Base-by-base conservation (phyloP, 92 coral and sea anemone genomes). In the Heliopora coerulea region DNA sequence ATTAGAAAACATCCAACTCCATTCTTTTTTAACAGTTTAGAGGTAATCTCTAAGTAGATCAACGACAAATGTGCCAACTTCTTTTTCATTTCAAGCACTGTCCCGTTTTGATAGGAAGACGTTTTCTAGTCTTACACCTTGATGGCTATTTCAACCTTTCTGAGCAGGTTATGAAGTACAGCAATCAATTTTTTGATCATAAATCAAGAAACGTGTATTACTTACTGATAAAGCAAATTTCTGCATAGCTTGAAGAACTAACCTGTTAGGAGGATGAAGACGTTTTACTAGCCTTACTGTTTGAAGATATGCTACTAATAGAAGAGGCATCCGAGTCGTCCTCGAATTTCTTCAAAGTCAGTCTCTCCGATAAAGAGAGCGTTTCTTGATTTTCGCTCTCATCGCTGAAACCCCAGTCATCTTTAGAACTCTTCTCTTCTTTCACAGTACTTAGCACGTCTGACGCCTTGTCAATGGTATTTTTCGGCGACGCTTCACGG, bases 341-440 rank as follows among this genome's bases (percentile, higher is more conserved):
- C 26, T 79, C 80, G 1, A 72, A 65, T 25, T 89, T 83, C 84
- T 86, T 80, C 34, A 68, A 34, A 0, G 88, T 88, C 66, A 89
- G 62, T 28, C 96, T 80, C 10, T 86, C 91, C 8, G 87, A 75
- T 54, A 89, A 64, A 1, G 96, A 78, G 61, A 85, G 40, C 82
- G 49, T 49, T 23, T 73, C 66, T 14, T 83, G 83, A 6, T 73
- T 74, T 24, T 80, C 96, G 35, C 58, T 33, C 1, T 86, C 85
- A 3, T 60, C 89, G 2, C 74, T 85, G 49, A 82, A 89, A n/a
- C 58, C 66, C 56, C 54, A 23, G 64, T 28, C 56, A 46, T 73
- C 61, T 48, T 54, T 39, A 20, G 49, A 21, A 54, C 74, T 79
- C 30, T 80, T 78, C 12, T 59, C 77, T 41, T 70, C 68, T 62